phyloP scores from a whole-genome alignment of 2,888 invertebrate species.

The Leptopterna dolabrata region DNA sequence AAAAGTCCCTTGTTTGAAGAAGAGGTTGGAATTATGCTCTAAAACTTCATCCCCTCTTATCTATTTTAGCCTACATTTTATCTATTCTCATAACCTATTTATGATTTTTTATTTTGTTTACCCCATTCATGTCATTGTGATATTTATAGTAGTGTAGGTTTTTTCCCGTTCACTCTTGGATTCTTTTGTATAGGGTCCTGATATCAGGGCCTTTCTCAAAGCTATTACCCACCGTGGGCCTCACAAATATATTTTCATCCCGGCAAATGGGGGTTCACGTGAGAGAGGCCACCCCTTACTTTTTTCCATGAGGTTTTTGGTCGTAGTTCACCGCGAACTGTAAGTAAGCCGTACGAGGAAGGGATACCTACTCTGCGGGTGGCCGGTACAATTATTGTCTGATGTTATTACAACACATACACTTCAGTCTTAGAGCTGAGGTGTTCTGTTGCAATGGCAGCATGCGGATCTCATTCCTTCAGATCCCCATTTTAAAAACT shows the following conservation, averaged over 20 bases:
- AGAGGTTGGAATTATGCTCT: neutral
- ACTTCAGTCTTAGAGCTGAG: too few species aligned
- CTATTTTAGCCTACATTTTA: constrained; percentile 7
- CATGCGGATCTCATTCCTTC: too few species aligned
- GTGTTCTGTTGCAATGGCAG: too few species aligned
- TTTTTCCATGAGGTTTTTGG: neutral
- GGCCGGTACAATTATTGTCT: too few species aligned
- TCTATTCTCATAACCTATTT: neutral
- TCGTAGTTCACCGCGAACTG: neutral
- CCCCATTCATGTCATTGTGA: neutral
- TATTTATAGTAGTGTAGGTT: neutral
- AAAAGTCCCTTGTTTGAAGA: constrained; percentile 1
- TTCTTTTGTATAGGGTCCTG: neutral
- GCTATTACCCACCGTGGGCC: constrained; percentile 15
- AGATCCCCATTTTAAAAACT: too few species aligned
- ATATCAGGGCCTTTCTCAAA: neutral
- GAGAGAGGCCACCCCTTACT: neutral
- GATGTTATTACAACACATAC: too few species aligned
- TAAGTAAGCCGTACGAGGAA: neutral
- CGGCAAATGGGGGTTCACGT: neutral
- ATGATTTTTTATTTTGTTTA: neutral
- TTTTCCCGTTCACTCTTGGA: neutral
- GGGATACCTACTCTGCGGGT: too few species aligned
- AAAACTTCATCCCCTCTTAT: neutral
- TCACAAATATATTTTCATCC: constrained; percentile 10